phyloP scores from a whole-genome alignment of 2,888 invertebrate species.

The Microctonus hyperodae region DNA sequence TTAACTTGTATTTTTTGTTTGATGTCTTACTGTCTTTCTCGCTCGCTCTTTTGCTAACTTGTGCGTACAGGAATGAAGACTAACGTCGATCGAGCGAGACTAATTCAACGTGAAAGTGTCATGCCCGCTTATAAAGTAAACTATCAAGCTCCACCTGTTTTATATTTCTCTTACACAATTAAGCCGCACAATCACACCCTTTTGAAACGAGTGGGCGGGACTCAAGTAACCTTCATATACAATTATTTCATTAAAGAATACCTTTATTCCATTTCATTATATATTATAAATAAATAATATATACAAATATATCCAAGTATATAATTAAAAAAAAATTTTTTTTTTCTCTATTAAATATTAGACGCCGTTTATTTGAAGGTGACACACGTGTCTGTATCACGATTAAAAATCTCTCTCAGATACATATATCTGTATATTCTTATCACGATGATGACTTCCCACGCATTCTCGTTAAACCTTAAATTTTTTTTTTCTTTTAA shows the following conservation, averaged over 20 bases:
- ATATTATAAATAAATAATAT: not conserved
- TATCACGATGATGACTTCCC: slow-evolving; percentile 34
- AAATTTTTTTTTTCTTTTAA: slow-evolving; percentile 44
- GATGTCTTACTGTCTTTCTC: not conserved
- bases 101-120: slow-evolving; percentile 14
- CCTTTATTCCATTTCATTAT: not conserved
- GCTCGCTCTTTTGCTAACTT: not conserved
- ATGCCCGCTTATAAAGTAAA: not conserved
- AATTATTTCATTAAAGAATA: slow-evolving; percentile 20
- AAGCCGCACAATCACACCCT: slow-evolving; percentile 25
- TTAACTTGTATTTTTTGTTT: not conserved
- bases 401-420: not conserved
- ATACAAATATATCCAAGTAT: not conserved
- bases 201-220: slow-evolving; percentile 22
- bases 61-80: not conserved
- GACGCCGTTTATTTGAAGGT: not conserved
- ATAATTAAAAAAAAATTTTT: slow-evolving; percentile 5
- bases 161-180: not conserved
- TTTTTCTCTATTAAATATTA: not conserved
- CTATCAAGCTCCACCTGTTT: slow-evolving; percentile 7
- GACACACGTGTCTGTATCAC: slow-evolving; percentile 11
- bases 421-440: slow-evolving; percentile 1
- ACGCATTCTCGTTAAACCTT: slow-evolving; percentile 28
- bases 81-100: slow-evolving; percentile 12
- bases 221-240: slow-evolving; percentile 2